Conservation (phyloP, 2,113 vertebrate species). For the Neolamprologus hecqui region DNA sequence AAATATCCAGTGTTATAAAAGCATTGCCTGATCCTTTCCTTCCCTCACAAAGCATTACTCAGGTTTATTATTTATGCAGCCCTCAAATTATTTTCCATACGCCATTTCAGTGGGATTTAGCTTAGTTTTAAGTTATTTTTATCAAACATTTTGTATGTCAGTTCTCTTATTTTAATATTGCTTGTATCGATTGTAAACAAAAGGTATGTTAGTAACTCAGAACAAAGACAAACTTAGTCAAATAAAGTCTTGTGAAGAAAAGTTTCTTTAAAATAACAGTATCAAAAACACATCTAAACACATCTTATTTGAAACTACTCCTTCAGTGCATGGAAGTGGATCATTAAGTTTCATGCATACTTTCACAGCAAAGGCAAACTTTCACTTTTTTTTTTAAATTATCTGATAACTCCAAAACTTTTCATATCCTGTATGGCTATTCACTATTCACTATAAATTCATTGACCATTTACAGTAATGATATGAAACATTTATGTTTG, state of each 20-base stretch:
- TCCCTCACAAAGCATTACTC: not conserved
- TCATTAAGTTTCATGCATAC: not conserved
- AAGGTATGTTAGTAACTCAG: not conserved
- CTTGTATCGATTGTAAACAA: not conserved
- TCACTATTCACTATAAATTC: not conserved
- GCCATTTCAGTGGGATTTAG: not conserved
- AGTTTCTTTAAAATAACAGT: not conserved
- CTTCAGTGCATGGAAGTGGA: not conserved
- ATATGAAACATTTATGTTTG: not conserved
- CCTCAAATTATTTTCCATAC: accelerated
- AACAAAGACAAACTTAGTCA: not conserved
- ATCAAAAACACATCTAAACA: not conserved
- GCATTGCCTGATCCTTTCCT: not conserved
- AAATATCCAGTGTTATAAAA: not conserved
- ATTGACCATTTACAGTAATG: not conserved
- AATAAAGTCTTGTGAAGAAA: not conserved
- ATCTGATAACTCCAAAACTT: not conserved
- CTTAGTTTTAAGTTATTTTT: not conserved
- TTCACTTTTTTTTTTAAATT: accelerated
- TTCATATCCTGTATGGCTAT: not conserved
- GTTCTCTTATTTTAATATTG: not conserved
- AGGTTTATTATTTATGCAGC: not conserved
- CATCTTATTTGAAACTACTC: not conserved
- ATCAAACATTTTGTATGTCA: not conserved
- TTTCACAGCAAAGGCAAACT: not conserved